phyloP scores from a whole-genome alignment of 1,140 invertebrate genomes.

The Micrasema longulum region DNA sequence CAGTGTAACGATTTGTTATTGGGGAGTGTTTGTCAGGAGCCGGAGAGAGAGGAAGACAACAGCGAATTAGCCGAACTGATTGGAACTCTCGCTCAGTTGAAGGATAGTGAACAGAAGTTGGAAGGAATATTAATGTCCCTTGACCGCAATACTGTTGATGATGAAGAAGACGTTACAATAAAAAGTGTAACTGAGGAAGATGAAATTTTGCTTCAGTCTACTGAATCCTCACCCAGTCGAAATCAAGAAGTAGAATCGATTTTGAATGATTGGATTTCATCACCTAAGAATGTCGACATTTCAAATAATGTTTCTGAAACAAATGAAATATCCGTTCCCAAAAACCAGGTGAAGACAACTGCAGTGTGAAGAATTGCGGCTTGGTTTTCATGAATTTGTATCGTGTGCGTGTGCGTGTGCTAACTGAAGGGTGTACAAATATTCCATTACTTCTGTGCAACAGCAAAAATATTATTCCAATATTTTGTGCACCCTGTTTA shows the following conservation, averaged over 20 bases:
- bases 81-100: slow-evolving; percentile 65
- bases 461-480: too few species aligned
- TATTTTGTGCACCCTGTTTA: too few species aligned
- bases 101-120: slow-evolving; percentile 66
- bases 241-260: slow-evolving; percentile 6
- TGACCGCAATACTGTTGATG: slow-evolving; percentile 57
- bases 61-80: slow-evolving; percentile 58
- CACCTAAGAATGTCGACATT: too few species aligned
- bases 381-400: too few species aligned
- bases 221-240: slow-evolving; percentile 3
- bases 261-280: slow-evolving; percentile 15
- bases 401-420: too few species aligned
- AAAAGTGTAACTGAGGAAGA: background rate
- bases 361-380: too few species aligned
- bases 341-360: slow-evolving; percentile 20
- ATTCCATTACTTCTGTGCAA: too few species aligned
- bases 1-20: slow-evolving; percentile 47
- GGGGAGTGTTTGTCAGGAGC: slow-evolving; percentile 46
- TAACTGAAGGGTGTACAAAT: too few species aligned
- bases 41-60: slow-evolving; percentile 20
- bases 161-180: slow-evolving; percentile 47
- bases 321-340: too few species aligned
- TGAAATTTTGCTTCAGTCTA: background rate
- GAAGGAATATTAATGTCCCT: slow-evolving; percentile 59
- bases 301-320: too few species aligned